Percentiles rank a stretch among this genome's conserved stretches.
These are phyloP conservation scores for Andinoacara biseriatus DNA, from an alignment of 2,113 vertebrate genomes.

Conservation along the genomic window DNA sequence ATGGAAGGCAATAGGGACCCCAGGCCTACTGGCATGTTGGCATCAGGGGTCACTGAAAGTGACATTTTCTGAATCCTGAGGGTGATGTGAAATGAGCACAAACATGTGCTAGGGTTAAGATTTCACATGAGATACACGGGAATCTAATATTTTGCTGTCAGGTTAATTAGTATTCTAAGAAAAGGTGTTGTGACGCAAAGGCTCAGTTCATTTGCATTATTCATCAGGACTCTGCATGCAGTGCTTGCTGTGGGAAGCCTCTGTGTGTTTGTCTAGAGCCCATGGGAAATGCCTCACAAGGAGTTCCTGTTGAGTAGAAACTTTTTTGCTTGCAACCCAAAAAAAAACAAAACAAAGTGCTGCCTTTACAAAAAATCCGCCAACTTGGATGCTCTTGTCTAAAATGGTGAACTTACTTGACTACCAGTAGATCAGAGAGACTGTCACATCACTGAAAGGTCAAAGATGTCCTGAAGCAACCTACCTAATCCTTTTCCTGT, in stretches of 20 bases:
- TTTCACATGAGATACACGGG: conserved; percentile 13
- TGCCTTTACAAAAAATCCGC: conserved; percentile 13
- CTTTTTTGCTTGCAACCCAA: conserved; percentile 51
- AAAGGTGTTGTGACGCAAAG: conserved; percentile 41
- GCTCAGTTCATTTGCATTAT: conserved; percentile 57
- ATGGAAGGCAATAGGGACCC: conserved; percentile 15
- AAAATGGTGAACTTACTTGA: conserved; percentile 24
- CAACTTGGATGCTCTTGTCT: not conserved
- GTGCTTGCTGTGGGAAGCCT: conserved; percentile 38
- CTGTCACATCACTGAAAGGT: conserved; percentile 13
- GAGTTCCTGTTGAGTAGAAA: conserved; percentile 34
- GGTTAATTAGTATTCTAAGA: conserved; percentile 57
- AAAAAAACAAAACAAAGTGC: conserved; percentile 46
- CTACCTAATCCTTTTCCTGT: not conserved
- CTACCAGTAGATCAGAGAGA: conserved; percentile 44
- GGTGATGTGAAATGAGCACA: conserved; percentile 10
- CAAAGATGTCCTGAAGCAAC: not conserved
- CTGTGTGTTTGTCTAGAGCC: conserved; percentile 20
- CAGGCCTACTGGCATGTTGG: not conserved
- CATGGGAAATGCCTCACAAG: conserved; percentile 27
- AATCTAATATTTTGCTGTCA: conserved; percentile 9
- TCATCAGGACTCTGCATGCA: conserved; percentile 33
- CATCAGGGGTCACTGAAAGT: not conserved
- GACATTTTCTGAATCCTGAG: not conserved
- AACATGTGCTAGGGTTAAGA: conserved; percentile 29